These are phyloP conservation scores for Hyperoplus immaculatus DNA, from an alignment of 2,797 vertebrate species.

Conservation along the genomic window DNA sequence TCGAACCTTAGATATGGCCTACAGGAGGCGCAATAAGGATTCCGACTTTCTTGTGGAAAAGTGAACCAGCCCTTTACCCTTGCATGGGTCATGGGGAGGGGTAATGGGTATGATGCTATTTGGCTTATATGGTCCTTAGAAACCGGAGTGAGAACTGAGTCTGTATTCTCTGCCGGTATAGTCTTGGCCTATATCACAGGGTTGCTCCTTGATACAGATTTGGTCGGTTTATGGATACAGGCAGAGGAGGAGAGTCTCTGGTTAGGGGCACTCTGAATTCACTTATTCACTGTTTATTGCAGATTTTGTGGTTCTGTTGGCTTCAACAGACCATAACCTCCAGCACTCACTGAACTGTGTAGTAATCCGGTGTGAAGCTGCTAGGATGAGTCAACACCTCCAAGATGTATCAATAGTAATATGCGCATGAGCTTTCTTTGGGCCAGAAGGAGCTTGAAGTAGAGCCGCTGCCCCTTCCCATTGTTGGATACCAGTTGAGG, in stretches of 20 bases:
- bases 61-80: background rate
- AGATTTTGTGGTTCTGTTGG: conserved; percentile 8
- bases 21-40: background rate
- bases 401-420: too few species aligned
- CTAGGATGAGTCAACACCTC: background rate
- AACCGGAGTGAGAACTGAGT: background rate
- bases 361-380: background rate
- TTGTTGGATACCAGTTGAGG: background rate
- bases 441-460: background rate
- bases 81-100: background rate
- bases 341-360: background rate
- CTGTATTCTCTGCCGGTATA: background rate
- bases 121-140: background rate
- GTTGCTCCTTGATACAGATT: background rate
- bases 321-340: background rate
- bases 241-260: background rate
- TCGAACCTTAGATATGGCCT: background rate
- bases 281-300: background rate
- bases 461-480: background rate
- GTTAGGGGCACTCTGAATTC: background rate
- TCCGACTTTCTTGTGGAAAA: background rate
- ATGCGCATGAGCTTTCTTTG: too few species aligned
- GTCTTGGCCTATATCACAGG: background rate
- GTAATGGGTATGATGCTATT: background rate
- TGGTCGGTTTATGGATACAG: background rate